Evolutionary conservation across 1,140 invertebrate species (phyloP).

Genomic region (Lepidurus couesii): DNA sequence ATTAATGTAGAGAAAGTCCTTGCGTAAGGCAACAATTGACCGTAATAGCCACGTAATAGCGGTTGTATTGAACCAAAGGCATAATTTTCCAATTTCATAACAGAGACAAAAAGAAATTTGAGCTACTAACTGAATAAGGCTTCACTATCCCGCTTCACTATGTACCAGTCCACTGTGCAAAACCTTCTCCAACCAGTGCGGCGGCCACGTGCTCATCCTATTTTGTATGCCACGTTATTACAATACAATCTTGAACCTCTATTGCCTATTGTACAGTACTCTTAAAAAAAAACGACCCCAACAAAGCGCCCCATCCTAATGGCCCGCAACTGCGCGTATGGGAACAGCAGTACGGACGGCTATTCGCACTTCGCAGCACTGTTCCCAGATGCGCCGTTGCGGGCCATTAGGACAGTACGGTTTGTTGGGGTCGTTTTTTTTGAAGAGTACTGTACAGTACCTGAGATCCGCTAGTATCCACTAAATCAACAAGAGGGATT

Average conservation of each 20-base stretch:
- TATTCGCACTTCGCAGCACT: too few relatives aligned
- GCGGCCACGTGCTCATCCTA: conserved; percentile 38
- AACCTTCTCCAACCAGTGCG: conserved; percentile 37
- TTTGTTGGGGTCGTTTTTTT: too few relatives aligned
- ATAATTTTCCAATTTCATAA: not conserved
- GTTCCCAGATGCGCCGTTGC: too few relatives aligned
- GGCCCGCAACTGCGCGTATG: too few relatives aligned
- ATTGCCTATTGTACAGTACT: not conserved
- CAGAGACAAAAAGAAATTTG: not conserved
- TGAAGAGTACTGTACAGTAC: too few relatives aligned
- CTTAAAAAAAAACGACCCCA: too few relatives aligned
- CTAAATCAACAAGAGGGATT: conserved; percentile 39
- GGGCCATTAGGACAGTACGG: too few relatives aligned
- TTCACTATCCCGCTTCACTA: not conserved
- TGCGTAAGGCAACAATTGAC: not conserved
- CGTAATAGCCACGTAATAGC: not conserved
- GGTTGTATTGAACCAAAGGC: conserved; percentile 1
- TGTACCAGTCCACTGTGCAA: conserved; percentile 27
- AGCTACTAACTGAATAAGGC: too few relatives aligned
- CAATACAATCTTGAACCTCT: not conserved
- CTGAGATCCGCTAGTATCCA: conserved; percentile 39
- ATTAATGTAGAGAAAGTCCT: not conserved
- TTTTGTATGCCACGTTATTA: not conserved
- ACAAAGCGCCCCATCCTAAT: too few relatives aligned
- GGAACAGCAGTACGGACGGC: too few relatives aligned